These are phyloP conservation scores for Holotrichia oblita DNA, from an alignment of 1,140 invertebrate species.

Conservation along the genomic window DNA sequence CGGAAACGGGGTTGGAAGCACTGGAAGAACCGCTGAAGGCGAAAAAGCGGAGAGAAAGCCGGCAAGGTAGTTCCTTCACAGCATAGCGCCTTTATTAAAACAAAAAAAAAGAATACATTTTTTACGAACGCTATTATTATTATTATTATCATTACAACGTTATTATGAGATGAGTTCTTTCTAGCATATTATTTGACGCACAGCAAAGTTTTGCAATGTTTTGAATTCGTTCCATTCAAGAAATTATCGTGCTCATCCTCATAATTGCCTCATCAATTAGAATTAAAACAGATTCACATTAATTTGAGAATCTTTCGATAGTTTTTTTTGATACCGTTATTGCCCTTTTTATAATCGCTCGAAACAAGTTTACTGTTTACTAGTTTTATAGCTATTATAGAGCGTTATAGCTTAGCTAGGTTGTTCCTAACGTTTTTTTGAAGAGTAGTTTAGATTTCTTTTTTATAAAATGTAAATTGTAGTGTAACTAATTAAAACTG, in stretches of 20 bases:
- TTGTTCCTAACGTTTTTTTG: background rate
- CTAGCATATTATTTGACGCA: too few relatives aligned
- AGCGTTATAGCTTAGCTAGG: background rate
- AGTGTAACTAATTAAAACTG: background rate
- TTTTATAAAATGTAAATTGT: background rate
- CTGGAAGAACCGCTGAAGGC: constrained; percentile 74
- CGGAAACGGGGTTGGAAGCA: constrained; percentile 69
- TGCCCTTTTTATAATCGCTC: background rate
- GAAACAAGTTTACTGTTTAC: background rate
- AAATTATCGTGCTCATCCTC: background rate
- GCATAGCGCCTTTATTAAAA: constrained; percentile 6
- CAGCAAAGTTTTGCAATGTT: background rate
- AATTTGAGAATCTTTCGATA: background rate
- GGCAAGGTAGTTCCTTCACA: constrained; percentile 64
- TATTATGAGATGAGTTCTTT: constrained; percentile 22
- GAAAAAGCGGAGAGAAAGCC: constrained; percentile 71
- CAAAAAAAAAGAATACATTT: too few relatives aligned
- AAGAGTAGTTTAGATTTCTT: background rate
- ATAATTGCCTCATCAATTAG: too few relatives aligned
- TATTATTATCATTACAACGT: constrained; percentile 3
- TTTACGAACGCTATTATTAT: background rate
- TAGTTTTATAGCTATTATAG: constrained; percentile 1
- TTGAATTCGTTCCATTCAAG: background rate
- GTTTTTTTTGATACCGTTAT: background rate
- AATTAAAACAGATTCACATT: background rate